Base-by-base conservation (phyloP, 2,113 vertebrate genomes). In the human (Homo sapiens) region DNA sequence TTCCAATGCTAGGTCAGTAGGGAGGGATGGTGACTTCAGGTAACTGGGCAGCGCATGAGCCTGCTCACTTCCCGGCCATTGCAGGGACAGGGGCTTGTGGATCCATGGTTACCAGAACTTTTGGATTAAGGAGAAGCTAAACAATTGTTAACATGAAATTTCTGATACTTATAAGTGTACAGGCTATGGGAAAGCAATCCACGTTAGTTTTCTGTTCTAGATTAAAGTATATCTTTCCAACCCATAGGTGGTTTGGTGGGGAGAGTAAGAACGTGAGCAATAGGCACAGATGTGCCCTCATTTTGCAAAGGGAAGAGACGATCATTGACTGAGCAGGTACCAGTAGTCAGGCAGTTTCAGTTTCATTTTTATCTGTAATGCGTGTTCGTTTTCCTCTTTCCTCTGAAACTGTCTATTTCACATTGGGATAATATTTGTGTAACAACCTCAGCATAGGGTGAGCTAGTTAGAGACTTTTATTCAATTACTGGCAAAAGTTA, bases 401-500 rank as follows among this genome's bases (percentile, higher is more conserved):
- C 11, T 48, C 32, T 48, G 61, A 86, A 84, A 83, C 11, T 45
- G 45, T 40, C 22, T 61, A 10, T 38, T 22, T 83, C 30, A 61
- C 48, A 82, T 48, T 45, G 43, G 38, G 7, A 45, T 75, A 22
- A 23, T 55, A 66, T 76, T 82, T 96, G 8, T 78, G 23, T 22
- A 72, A 30, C n/a, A 83, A 81, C 89, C 48, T 78, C 48, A 3
- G 40, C 57, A 38, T 30, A 52, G 30, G 43, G 23, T 75, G 40
- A 87, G 48, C 20, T 92, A 59, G 85, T 89, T 79, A 84, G 66
- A 85, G 83, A 61, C 52, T 80, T 86, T 89, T 90, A 85, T 90
- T 38, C 10, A 16, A 61, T 94, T 95, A 83, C 25, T 83, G 55
- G 52, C 38, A 75, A 90, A 95, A 90, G 30, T 86, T 83, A 45